A percentile compares a stretch with the other conserved stretches of the same genome.
Conservation (phyloP, 1,140 invertebrate genomes). For the Lutraria rhynchaena region DNA sequence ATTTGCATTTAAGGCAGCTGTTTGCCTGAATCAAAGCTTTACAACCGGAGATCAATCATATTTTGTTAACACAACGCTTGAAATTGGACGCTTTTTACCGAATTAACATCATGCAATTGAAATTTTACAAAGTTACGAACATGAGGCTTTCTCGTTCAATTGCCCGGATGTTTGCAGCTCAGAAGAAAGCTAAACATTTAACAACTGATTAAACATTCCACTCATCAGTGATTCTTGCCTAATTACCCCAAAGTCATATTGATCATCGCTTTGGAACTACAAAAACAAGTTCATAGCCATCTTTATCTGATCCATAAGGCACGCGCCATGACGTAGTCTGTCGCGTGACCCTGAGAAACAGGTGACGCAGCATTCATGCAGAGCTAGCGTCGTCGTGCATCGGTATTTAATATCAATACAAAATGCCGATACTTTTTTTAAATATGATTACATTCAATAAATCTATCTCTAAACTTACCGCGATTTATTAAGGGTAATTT, state of each 20-base stretch:
- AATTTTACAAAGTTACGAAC: conserved; percentile 24
- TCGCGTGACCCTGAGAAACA: conserved; percentile 16
- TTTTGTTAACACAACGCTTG: conserved; percentile 41
- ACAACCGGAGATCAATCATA: conserved; percentile 25
- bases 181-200: background rate
- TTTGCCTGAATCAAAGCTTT: conserved; percentile 34
- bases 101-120: conserved; percentile 12
- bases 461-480: no score
- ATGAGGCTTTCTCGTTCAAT: background rate
- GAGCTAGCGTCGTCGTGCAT: background rate
- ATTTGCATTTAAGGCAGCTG: conserved; percentile 53
- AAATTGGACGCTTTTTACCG: conserved; percentile 29
- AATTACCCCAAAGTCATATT: conserved; percentile 22
- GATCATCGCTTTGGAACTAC: background rate
- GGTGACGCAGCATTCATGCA: background rate
- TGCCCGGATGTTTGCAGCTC: conserved; percentile 23
- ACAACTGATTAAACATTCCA: conserved; percentile 28
- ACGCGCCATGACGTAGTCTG: conserved; percentile 35
- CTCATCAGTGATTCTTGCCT: conserved; percentile 9
- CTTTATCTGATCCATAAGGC: conserved; percentile 23
- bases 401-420: background rate
- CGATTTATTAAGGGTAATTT: no score
- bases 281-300: background rate
- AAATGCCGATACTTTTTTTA: background rate
- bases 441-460: no score